These are phyloP conservation scores for Nomada flava DNA, from an alignment of 2,888 invertebrate genomes.

Conservation along the genomic window DNA sequence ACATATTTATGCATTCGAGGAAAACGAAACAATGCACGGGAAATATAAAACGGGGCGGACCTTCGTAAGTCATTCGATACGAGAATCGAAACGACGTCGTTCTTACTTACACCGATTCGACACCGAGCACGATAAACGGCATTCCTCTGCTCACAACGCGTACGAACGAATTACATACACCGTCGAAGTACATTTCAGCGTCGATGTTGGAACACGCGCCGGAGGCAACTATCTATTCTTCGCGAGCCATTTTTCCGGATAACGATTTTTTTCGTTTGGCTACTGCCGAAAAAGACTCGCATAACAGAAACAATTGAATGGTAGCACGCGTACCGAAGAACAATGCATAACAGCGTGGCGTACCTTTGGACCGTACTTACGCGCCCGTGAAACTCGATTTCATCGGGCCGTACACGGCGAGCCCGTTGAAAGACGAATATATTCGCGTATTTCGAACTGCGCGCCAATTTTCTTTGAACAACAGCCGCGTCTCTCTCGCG, in stretches of 20 bases:
- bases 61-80: slow-evolving; percentile 13
- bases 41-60: slow-evolving; percentile 10
- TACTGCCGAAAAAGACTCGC: slow-evolving; percentile 8
- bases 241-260: slow-evolving; percentile 26
- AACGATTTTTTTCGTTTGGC: slow-evolving; percentile 54
- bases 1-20: slow-evolving; percentile 55
- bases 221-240: slow-evolving; percentile 3
- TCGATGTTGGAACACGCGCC: background rate
- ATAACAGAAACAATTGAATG: background rate
- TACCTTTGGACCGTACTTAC: slow-evolving; percentile 64
- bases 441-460: slow-evolving; percentile 64
- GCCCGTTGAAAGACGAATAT: slow-evolving; percentile 62
- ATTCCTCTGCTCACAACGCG: background rate
- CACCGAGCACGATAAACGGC: no score
- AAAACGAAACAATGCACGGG: slow-evolving; percentile 40
- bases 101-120: slow-evolving; percentile 12
- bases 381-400: slow-evolving; percentile 69
- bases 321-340: slow-evolving; percentile 2
- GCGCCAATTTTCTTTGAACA: slow-evolving; percentile 79
- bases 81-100: slow-evolving; percentile 1
- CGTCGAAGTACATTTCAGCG: background rate
- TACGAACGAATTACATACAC: background rate
- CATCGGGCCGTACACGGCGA: slow-evolving; percentile 41
- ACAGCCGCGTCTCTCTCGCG: slow-evolving; percentile 74
- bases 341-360: slow-evolving; percentile 25